Conservation (phyloP, 2,888 invertebrate species). For the Drosophila dives region DNA sequence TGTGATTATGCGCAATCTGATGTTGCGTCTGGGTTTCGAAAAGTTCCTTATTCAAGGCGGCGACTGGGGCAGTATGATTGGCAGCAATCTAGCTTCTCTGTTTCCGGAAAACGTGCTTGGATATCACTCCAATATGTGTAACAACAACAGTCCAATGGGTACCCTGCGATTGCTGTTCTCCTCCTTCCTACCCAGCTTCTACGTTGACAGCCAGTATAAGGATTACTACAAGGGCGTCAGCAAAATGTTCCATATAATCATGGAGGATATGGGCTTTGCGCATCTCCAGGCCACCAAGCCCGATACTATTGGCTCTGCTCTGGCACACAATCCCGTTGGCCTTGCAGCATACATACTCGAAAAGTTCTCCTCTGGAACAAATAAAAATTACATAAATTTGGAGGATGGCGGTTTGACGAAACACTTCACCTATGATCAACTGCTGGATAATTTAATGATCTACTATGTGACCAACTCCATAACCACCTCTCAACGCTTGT, state of each 20-base stretch:
- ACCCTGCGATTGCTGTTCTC: slow-evolving; percentile 85
- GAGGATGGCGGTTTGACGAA: slow-evolving; percentile 89
- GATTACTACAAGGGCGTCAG: slow-evolving; percentile 85
- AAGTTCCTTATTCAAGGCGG: slow-evolving; percentile 90
- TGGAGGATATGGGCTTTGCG: slow-evolving; percentile 87
- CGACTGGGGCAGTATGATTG: slow-evolving; percentile 92
- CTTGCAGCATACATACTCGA: slow-evolving; percentile 95
- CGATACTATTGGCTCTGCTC: slow-evolving; percentile 90
- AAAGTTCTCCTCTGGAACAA: slow-evolving; percentile 92
- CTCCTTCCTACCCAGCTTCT: slow-evolving; percentile 86
- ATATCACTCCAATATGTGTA: slow-evolving; percentile 88
- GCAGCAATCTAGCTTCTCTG: slow-evolving; percentile 87
- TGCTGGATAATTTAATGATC: slow-evolving; percentile 91
- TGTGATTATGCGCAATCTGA: slow-evolving; percentile 88
- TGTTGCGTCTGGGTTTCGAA: slow-evolving; percentile 88
- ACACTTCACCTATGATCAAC: slow-evolving; percentile 85
- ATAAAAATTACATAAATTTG: slow-evolving; percentile 85
- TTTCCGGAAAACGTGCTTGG: slow-evolving; percentile 88
- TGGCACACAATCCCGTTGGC: slow-evolving; percentile 88
- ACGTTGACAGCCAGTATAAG: slow-evolving; percentile 86
- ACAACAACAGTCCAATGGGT: slow-evolving; percentile 76
- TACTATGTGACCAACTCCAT: slow-evolving; percentile 92
- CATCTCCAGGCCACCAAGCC: slow-evolving; percentile 95
- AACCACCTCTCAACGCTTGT: slow-evolving; percentile 89
- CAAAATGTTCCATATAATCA: slow-evolving; percentile 50